phyloP scores from a whole-genome alignment of 2,888 invertebrate species.

The Pasiphila rectangulata region DNA sequence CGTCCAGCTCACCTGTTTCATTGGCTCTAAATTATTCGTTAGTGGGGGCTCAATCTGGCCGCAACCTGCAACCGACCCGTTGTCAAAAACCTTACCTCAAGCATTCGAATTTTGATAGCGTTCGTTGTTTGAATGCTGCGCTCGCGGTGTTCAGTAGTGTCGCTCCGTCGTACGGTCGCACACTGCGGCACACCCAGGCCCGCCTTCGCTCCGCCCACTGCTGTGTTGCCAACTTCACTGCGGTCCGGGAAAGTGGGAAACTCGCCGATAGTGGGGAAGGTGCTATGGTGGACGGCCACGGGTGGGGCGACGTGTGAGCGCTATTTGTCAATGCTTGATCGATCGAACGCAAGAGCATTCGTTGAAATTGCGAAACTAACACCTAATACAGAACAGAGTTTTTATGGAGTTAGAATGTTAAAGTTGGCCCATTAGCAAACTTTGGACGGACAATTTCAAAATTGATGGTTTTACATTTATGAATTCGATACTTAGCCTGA shows the following conservation, averaged over 20 bases:
- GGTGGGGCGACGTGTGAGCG: conserved; percentile 49
- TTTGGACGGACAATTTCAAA: conserved; percentile 25
- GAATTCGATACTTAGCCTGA: conserved; percentile 21
- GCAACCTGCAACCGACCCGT: not conserved
- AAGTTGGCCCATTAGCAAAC: conserved; percentile 19
- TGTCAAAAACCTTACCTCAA: not conserved
- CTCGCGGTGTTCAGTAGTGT: conserved; percentile 32
- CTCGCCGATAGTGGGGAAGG: conserved; percentile 58
- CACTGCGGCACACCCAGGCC: conserved; percentile 53
- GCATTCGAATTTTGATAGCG: conserved; percentile 4
- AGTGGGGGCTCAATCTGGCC: conserved; percentile 28
- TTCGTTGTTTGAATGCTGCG: not conserved
- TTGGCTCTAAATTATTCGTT: conserved; percentile 42
- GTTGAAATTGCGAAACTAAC: conserved; percentile 27
- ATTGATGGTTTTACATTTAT: conserved; percentile 25
- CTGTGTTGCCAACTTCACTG: conserved; percentile 58
- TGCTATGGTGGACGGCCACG: conserved; percentile 42
- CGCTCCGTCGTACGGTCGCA: conserved; percentile 43
- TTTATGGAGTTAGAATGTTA: conserved; percentile 27
- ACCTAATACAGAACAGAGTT: conserved; percentile 22
- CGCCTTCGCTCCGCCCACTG: conserved; percentile 67
- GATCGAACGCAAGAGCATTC: conserved; percentile 35
- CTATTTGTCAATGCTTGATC: conserved; percentile 48
- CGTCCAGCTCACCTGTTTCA: conserved; percentile 59
- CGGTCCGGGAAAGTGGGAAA: conserved; percentile 72